Percentiles rank a stretch among this genome's conserved stretches.
Conservation (phyloP, 2,113 vertebrate genomes). For the Podarcis cretensis region DNA sequence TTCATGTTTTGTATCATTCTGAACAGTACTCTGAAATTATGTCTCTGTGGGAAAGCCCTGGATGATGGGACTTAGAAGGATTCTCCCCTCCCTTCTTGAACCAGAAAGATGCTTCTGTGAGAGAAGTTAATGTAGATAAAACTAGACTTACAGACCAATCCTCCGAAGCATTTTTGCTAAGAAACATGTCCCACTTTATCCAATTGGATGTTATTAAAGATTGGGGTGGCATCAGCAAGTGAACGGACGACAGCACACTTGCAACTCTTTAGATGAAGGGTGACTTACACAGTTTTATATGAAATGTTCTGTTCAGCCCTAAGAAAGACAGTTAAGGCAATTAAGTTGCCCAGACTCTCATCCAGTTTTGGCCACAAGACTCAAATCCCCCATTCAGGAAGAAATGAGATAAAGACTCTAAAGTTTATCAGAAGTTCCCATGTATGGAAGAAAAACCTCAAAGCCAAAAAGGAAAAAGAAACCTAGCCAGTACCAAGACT, state of each 20-base stretch:
- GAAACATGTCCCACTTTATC: background rate
- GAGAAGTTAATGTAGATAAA: background rate
- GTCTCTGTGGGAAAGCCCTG: slow-evolving; percentile 46
- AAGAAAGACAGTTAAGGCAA: background rate
- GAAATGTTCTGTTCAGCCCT: background rate
- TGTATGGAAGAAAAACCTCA: background rate
- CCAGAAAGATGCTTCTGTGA: slow-evolving; percentile 26
- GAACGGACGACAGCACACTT: background rate
- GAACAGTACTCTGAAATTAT: slow-evolving; percentile 50
- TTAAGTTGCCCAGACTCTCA: background rate
- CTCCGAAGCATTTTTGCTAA: background rate
- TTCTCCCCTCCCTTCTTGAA: slow-evolving; percentile 16
- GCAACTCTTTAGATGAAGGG: background rate
- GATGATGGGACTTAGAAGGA: slow-evolving; percentile 45
- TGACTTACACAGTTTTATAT: background rate
- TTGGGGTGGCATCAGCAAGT: background rate
- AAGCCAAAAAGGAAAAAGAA: background rate
- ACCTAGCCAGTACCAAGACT: background rate
- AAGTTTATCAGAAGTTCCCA: background rate
- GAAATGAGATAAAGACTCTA: background rate
- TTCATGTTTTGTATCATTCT: slow-evolving; percentile 54
- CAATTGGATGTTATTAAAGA: background rate
- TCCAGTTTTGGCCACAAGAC: background rate
- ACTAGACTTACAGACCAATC: background rate
- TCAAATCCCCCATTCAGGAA: background rate